Conservation (phyloP, 2,888 invertebrate genomes). For the Marasmarcha lunaedactyla region DNA sequence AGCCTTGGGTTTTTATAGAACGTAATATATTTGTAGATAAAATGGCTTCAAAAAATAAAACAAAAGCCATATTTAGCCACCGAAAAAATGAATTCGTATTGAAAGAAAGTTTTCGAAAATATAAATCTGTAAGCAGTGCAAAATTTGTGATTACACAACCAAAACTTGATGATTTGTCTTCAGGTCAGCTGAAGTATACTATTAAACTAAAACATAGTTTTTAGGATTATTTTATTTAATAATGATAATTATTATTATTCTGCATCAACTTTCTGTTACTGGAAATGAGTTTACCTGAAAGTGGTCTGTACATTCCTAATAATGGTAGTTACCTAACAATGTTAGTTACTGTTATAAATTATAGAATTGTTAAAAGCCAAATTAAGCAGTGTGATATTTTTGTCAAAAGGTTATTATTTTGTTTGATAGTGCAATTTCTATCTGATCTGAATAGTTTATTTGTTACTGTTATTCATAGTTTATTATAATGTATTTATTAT, state of each 20-base stretch:
- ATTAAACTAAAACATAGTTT: conserved; percentile 52
- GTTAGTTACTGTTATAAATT: conserved; percentile 23
- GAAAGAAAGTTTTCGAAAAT: conserved; percentile 50
- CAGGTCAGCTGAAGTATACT: conserved; percentile 54
- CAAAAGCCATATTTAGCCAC: conserved; percentile 46
- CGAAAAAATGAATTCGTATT: conserved; percentile 48
- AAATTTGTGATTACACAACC: conserved; percentile 56
- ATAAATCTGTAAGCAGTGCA: conserved; percentile 44
- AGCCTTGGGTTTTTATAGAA: conserved; percentile 62
- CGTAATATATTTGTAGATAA: conserved; percentile 55
- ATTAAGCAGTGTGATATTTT: conserved; percentile 51
- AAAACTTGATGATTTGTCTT: conserved; percentile 27
- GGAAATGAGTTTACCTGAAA: conserved; percentile 31
- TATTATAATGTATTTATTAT: conserved; percentile 18
- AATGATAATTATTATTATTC: conserved; percentile 23
- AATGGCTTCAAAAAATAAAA: conserved; percentile 52
- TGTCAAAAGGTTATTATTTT: conserved; percentile 31
- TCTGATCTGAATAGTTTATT: conserved; percentile 41
- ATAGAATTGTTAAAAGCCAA: conserved; percentile 41
- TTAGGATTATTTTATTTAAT: conserved; percentile 12
- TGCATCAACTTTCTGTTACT: conserved; percentile 18
- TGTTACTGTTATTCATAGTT: conserved; percentile 44
- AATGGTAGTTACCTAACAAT: conserved; percentile 37
- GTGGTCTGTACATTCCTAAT: conserved; percentile 43
- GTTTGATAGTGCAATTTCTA: conserved; percentile 40